Base-by-base conservation (phyloP, 2,797 vertebrate genomes). In the Lagodon rhomboides region DNA sequence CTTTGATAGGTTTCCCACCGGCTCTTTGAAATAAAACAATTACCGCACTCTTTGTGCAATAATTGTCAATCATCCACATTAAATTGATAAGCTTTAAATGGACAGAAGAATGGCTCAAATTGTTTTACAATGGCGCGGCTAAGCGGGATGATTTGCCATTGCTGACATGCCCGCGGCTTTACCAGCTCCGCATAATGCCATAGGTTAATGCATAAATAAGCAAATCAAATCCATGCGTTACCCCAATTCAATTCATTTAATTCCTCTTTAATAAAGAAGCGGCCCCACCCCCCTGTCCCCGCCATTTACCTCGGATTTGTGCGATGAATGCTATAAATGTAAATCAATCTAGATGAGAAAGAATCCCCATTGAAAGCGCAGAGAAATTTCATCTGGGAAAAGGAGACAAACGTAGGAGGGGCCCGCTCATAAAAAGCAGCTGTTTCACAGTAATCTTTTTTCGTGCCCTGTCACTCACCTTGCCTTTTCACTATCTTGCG, bases 391-490 rank as follows among this genome's bases (percentile, higher is more conserved):
- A 95, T 94, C 90, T 92, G 94, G 92, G 91, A 93, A 93, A 89
- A 89, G 90, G 92, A 87, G 87, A 92, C 86, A 86, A 90, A 87
- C 41, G 90, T 78, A 84, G 92, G 91, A 88, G 93, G 90, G 87
- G 91, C 85, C 54, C 86, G 87, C 91, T 93, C 94, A 94, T 94
- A 93, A 95, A 96, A 96, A 96, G 96, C 96, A 97, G 96, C 96
- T 96, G 96, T 96, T 96, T 94, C 93, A 91, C 94, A 94, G 93
- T 96, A 97, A 96, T 97, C 96, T 96, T 95, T 96, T 97, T 96
- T 96, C 95, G 94, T 96, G 95, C 95, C 93, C 95, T 96, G 96
- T 96, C 96, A 97, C 95, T 96, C 96, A 96, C 94, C 95, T 96
- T 95, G 91, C 89, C 95, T 95, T 95, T 95, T 94, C 94, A 93